phyloP scores from a whole-genome alignment of 2,113 vertebrate species.

The Carassius carassius region DNA sequence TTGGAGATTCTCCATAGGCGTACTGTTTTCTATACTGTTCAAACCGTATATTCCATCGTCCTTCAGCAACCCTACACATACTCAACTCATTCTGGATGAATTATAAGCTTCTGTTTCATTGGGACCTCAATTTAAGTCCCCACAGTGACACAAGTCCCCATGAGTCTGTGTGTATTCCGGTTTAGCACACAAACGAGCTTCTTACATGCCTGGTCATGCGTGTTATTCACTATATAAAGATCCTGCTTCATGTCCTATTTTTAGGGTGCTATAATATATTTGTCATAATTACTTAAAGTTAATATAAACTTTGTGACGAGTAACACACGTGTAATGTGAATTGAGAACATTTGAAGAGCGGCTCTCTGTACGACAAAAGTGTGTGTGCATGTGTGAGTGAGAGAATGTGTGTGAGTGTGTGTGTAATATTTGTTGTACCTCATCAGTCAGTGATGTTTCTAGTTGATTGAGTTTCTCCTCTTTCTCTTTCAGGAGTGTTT shows the following conservation, averaged over 20 bases:
- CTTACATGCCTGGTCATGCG: too few relatives aligned
- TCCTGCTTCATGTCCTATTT: background rate
- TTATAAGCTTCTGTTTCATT: too few relatives aligned
- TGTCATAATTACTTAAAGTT: background rate
- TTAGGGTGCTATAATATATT: background rate
- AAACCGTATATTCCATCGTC: too few relatives aligned
- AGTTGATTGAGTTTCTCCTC: constrained; percentile 84
- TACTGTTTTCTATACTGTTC: too few relatives aligned
- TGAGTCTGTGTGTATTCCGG: too few relatives aligned
- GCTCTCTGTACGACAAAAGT: background rate
- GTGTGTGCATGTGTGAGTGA: background rate
- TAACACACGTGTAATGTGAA: too few relatives aligned
- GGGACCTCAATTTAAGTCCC: too few relatives aligned
- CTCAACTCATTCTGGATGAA: too few relatives aligned
- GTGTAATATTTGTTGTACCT: constrained; percentile 73
- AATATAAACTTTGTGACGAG: too few relatives aligned
- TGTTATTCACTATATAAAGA: background rate
- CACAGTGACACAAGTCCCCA: too few relatives aligned
- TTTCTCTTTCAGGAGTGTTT: constrained; percentile 79
- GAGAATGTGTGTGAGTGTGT: background rate
- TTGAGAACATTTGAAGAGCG: background rate
- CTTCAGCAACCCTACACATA: too few relatives aligned
- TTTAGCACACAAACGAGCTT: background rate
- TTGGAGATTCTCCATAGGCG: too few relatives aligned
- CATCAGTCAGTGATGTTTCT: constrained; percentile 82